Percentiles rank a stretch among this genome's conserved stretches.
These are phyloP conservation scores for Paracentrotus lividus DNA, from an alignment of 53 echinoderm and acorn worm genomes.

Conservation along the genomic window DNA sequence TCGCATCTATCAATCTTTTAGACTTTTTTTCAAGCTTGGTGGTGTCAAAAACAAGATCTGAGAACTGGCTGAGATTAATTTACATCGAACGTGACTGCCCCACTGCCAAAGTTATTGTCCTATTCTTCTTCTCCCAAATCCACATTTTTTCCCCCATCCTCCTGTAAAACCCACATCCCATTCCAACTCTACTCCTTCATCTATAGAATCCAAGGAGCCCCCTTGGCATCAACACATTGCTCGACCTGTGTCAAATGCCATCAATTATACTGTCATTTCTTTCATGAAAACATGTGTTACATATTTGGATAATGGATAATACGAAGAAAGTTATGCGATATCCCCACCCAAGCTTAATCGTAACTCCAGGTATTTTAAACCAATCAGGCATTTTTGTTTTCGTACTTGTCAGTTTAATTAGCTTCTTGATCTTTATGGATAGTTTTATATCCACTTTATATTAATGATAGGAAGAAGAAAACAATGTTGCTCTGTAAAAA, in stretches of 20 bases:
- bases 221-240: conserved; percentile 34
- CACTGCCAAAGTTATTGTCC: conserved; percentile 31
- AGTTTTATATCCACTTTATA: neutral
- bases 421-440: neutral
- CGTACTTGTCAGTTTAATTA: conserved; percentile 37
- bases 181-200: neutral
- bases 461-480: neutral
- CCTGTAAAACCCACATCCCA: neutral
- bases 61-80: conserved; percentile 50
- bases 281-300: conserved; percentile 58
- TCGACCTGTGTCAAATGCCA: conserved; percentile 34
- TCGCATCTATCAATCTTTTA: conserved; percentile 47
- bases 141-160: neutral
- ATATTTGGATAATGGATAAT: conserved; percentile 55
- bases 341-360: conserved; percentile 11
- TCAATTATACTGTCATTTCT: conserved; percentile 54
- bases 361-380: conserved; percentile 37
- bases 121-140: conserved; percentile 35
- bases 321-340: conserved; percentile 59
- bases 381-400: conserved; percentile 32
- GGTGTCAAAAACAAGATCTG: conserved; percentile 59
- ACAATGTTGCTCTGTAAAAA: neutral
- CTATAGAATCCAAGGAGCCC: conserved; percentile 1
- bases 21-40: conserved; percentile 1
- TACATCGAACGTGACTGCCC: conserved; percentile 47